phyloP scores from a whole-genome alignment of 2,888 invertebrate genomes.

The Lithophane ornitopus region DNA sequence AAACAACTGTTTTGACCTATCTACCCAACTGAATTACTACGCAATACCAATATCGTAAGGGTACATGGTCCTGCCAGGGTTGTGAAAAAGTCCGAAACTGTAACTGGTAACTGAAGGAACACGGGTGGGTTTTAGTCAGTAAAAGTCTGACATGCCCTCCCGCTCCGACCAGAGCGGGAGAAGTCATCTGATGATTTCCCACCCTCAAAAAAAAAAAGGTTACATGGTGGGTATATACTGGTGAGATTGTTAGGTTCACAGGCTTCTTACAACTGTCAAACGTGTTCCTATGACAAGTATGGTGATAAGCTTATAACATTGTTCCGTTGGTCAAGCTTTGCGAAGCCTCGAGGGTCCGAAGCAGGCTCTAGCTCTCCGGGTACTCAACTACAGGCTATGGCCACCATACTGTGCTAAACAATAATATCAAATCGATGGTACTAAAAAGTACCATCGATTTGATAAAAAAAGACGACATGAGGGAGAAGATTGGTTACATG shows the following conservation, averaged over 20 bases:
- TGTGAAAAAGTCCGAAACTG: no score
- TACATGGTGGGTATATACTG: no score
- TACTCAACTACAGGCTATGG: not conserved
- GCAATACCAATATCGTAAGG: not conserved
- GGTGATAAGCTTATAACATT: not conserved
- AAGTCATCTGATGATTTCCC: no score
- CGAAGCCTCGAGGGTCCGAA: not conserved
- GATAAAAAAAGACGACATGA: not conserved
- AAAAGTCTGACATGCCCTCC: no score
- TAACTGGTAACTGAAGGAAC: no score
- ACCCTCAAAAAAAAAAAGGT: no score
- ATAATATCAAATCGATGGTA: no score
- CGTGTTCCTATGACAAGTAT: not conserved
- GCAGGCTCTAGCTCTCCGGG: rapidly evolving
- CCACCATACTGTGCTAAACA: not conserved
- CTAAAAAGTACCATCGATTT: not conserved
- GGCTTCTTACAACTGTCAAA: not conserved
- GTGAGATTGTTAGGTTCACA: not conserved
- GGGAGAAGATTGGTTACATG: not conserved
- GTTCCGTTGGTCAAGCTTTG: not conserved
- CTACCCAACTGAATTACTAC: not conserved
- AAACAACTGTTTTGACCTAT: not conserved
- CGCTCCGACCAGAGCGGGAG: no score
- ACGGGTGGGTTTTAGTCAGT: no score
- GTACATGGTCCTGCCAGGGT: no score